These are phyloP conservation scores for Sarotherodon lohbergeri DNA, from an alignment of 2,113 vertebrate species.

Conservation along the genomic window DNA sequence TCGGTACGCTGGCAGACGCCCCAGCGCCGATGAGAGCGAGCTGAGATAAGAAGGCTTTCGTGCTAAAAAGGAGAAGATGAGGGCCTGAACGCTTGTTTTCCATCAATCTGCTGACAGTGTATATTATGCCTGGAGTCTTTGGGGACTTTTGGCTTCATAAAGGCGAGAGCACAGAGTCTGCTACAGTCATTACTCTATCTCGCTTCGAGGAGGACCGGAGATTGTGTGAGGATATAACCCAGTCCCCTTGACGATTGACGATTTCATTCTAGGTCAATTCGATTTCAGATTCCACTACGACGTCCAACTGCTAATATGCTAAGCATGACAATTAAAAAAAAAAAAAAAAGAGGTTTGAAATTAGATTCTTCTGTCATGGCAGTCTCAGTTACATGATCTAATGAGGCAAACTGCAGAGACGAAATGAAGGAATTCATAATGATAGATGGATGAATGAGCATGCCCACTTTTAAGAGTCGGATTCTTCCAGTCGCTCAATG, in stretches of 20 bases:
- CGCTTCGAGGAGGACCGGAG: background rate
- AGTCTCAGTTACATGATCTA: background rate
- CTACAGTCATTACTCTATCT: background rate
- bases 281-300: background rate
- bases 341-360: background rate
- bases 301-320: background rate
- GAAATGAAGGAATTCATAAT: background rate
- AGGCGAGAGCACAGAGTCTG: background rate
- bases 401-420: background rate
- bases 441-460: background rate
- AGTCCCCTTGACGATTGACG: background rate
- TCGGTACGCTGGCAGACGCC: background rate
- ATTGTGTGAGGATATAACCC: background rate
- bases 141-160: background rate
- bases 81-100: background rate
- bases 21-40: background rate
- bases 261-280: slow-evolving; percentile 9
- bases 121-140: background rate
- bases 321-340: background rate
- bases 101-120: background rate
- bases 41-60: background rate
- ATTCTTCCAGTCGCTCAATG: slow-evolving; percentile 24
- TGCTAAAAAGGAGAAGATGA: background rate
- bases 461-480: background rate
- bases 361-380: background rate